Evolutionary conservation across 2,888 invertebrate genomes (phyloP), one percentile per base, ranked within the genome.

Genomic region (Scelioninae gen. 1): DNA sequence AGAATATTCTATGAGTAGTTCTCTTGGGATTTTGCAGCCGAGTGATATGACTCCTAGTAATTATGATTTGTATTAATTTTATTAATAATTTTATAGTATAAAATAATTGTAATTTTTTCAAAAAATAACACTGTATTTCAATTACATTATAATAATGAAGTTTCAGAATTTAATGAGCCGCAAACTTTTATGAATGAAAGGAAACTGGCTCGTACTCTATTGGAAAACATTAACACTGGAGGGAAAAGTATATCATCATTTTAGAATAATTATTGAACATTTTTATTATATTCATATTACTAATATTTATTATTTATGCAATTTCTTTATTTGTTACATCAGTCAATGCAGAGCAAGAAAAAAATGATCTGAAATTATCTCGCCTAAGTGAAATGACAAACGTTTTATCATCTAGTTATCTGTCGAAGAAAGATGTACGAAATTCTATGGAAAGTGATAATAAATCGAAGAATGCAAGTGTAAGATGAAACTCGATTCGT

Each of bases 181-280:
- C 82, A 10, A 71, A 56, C 82, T 74, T 47, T 85, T 9, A 83
- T 84, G 0, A 51, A 56, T 15, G 88, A 91, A 71, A 84, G 89
- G 23, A 88, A 90, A 82, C 81, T 88, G 34, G 91, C 92, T 4
- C 88, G 90, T 10, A 88, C 85, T 72, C 66, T 91, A 43, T 86
- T 92, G 23, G 23, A 23, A 23, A 23, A 23, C 23, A 23, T 23
- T 23, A 23, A 23, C 4, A 23, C 23, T 4, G 23, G 23, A 2
- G 4, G 4, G 4, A 23, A 23, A 23, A 23, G 23, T 23, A 2
- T 2, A 4, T 23, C 4, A 2, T 23, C 23, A 23, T 23, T 23
- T 23, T 4, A 23, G 4, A 23, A 23, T 23, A 2, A 4, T 23
- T 2, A 23, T 23, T 23, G 4, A 23, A 23, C n/a, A n/a, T n/a